Evolutionary conservation across 2,888 invertebrate genomes (phyloP).

Genomic region (Octodonta nipae): DNA sequence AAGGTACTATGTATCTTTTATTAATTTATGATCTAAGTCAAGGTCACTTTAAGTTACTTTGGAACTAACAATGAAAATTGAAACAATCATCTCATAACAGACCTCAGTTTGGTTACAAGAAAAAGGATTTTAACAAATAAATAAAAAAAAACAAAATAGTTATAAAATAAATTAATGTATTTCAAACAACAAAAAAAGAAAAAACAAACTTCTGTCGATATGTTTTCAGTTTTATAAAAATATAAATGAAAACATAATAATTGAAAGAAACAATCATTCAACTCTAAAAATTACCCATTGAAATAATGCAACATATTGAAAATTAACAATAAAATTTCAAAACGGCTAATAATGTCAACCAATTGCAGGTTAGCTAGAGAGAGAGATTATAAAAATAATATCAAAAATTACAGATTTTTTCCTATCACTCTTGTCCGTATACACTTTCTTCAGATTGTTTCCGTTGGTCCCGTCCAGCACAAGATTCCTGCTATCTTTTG

Average conservation of each 20-base stretch:
- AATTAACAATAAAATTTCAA: conserved; percentile 10
- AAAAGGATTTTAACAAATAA: conserved; percentile 6
- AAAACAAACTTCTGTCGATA: conserved; percentile 29
- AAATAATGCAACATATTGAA: too few relatives aligned
- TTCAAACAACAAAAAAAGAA: conserved; percentile 29
- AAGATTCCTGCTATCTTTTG: neutral
- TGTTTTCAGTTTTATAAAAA: conserved; percentile 14
- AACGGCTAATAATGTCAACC: too few relatives aligned
- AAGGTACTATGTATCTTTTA: conserved; percentile 31
- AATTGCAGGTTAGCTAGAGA: conserved; percentile 14
- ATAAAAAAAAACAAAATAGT: conserved; percentile 24
- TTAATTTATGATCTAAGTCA: conserved; percentile 30
- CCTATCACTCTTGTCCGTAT: conserved; percentile 19
- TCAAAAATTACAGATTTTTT: conserved; percentile 15
- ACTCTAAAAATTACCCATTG: conserved; percentile 9
- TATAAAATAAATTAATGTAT: conserved; percentile 33
- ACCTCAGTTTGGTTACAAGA: conserved; percentile 26
- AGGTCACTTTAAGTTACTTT: conserved; percentile 35
- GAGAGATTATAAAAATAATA: conserved; percentile 15
- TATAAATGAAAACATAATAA: conserved; percentile 7
- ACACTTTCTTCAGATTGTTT: conserved; percentile 15
- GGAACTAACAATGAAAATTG: conserved; percentile 22
- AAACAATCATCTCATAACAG: conserved; percentile 11
- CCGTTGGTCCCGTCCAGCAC: conserved; percentile 16
- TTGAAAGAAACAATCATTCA: conserved; percentile 9